Percentiles rank a stretch among this genome's conserved stretches.
Evolutionary conservation across 2,113 vertebrate species (phyloP).

Genomic region (Malaclemys terrapin): DNA sequence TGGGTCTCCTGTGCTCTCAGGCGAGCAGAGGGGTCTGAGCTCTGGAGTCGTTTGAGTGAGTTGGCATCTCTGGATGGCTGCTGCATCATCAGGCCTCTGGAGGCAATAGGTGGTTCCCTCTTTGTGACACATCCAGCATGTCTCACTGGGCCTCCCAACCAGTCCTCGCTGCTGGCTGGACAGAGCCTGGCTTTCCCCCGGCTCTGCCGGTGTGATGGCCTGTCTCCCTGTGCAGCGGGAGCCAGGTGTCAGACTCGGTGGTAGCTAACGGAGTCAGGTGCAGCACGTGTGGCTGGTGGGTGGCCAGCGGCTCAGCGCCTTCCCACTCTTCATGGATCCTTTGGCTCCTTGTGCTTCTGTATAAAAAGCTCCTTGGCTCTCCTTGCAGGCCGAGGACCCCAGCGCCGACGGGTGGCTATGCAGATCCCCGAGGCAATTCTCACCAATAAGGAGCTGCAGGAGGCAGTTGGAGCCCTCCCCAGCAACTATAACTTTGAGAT

Average conservation of each 20-base stretch:
- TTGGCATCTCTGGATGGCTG: not conserved
- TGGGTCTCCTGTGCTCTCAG: not conserved
- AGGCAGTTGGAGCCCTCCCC: slow-evolving; percentile 85
- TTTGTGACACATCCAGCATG: not conserved
- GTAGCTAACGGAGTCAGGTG: not conserved
- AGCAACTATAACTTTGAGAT: slow-evolving; percentile 99
- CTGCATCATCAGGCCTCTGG: not conserved
- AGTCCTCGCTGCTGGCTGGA: not conserved
- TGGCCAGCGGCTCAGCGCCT: not conserved
- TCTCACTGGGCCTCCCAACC: not conserved
- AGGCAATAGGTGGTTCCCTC: not conserved
- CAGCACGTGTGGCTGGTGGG: not conserved
- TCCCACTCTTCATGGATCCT: not conserved
- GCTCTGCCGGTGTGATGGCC: not conserved
- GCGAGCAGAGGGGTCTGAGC: not conserved
- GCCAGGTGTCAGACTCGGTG: not conserved
- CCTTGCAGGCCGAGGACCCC: slow-evolving; percentile 70
- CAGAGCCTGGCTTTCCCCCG: not conserved
- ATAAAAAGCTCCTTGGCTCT: rapidly evolving
- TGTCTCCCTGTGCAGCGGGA: too few species aligned
- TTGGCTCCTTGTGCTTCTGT: not conserved
- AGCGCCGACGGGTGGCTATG: slow-evolving; percentile 83
- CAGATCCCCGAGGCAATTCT: slow-evolving; percentile 95
- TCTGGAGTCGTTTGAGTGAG: not conserved
- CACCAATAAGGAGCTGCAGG: slow-evolving; percentile 83